phyloP scores from a whole-genome alignment of 2,888 invertebrate genomes.

The Deilephila elpenor region DNA sequence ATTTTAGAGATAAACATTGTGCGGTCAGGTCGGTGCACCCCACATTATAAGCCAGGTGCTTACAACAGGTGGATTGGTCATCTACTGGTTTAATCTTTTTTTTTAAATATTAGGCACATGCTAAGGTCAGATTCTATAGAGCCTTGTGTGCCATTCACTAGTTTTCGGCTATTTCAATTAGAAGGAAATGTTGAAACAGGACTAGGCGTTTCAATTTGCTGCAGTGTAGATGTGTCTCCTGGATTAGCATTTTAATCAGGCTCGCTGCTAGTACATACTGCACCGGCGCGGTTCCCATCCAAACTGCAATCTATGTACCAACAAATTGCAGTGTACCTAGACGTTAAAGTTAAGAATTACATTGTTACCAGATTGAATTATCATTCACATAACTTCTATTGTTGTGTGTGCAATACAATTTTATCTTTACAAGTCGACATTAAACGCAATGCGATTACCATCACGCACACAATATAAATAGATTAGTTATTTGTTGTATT shows the following conservation, averaged over 20 bases:
- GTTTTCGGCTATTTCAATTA: not conserved
- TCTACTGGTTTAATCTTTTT: not conserved
- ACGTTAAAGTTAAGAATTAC: not conserved
- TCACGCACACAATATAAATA: slow-evolving; percentile 20
- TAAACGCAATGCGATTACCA: slow-evolving; percentile 17
- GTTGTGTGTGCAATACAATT: slow-evolving; percentile 20
- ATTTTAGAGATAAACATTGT: slow-evolving; percentile 65
- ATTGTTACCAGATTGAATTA: slow-evolving; percentile 15
- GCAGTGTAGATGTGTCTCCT: too few relatives aligned
- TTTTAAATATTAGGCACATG: too few relatives aligned
- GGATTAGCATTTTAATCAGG: too few relatives aligned
- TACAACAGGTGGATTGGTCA: slow-evolving; percentile 71
- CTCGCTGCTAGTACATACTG: too few relatives aligned
- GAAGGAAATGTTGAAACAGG: not conserved
- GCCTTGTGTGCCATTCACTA: not conserved
- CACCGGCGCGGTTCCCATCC: too few relatives aligned
- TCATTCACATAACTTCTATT: slow-evolving; percentile 24
- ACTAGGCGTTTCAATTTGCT: too few relatives aligned
- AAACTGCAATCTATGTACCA: too few relatives aligned
- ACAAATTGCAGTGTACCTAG: too few relatives aligned
- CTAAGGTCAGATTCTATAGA: not conserved
- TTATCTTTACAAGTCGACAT: slow-evolving; percentile 21
- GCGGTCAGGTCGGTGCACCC: slow-evolving; percentile 48
- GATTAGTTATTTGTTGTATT: slow-evolving; percentile 15
- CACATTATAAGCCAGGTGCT: slow-evolving; percentile 64